Conservation (phyloP, 2,797 vertebrate genomes). For the Poecile montanus region DNA sequence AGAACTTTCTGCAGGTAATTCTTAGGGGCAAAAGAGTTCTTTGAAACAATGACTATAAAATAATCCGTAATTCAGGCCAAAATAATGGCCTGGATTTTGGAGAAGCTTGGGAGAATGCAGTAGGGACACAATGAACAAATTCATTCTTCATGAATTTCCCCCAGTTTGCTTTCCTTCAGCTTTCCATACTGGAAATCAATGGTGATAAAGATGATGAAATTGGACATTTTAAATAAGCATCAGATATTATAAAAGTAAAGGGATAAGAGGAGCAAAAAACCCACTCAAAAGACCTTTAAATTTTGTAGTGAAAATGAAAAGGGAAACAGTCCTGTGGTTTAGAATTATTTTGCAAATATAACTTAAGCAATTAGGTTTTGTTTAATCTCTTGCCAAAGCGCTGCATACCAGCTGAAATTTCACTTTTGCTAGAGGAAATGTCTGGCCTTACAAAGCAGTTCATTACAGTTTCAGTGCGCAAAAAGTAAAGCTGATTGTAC, state of each 20-base stretch:
- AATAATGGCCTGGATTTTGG: too few relatives aligned
- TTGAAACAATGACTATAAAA: too few relatives aligned
- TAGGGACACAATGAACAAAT: too few relatives aligned
- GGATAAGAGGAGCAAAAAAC: background rate
- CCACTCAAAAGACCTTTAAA: background rate
- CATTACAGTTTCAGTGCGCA: background rate
- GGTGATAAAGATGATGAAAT: background rate
- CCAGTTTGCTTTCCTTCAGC: background rate
- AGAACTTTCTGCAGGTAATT: background rate
- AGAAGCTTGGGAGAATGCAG: too few relatives aligned
- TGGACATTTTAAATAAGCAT: background rate
- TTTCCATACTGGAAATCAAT: background rate
- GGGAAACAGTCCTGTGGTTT: background rate
- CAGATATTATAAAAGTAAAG: background rate
- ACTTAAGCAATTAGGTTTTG: background rate
- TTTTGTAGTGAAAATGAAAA: background rate
- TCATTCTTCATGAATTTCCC: background rate
- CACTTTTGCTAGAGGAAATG: background rate
- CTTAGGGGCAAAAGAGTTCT: too few relatives aligned
- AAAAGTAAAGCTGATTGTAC: constrained; percentile 4
- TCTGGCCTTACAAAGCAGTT: background rate
- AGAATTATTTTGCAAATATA: background rate
- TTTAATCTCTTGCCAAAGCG: background rate
- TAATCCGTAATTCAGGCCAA: too few relatives aligned
- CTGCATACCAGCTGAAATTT: background rate